Conservation (phyloP, 2,888 invertebrate genomes). For the Ectemnius continuus region DNA sequence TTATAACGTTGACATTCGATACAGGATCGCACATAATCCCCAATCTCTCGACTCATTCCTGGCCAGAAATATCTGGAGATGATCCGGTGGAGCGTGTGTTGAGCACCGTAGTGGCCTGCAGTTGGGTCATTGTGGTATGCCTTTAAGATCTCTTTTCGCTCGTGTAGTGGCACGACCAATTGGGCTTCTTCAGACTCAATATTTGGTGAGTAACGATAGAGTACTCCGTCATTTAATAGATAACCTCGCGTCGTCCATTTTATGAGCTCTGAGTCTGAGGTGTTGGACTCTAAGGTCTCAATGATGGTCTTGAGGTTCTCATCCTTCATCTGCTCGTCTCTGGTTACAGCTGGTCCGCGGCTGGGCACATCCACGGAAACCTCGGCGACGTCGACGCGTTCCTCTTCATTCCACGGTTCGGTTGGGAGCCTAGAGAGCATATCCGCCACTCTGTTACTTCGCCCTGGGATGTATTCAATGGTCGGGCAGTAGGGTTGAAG, state of each 20-base stretch:
- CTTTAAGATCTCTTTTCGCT: background rate
- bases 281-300: background rate
- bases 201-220: slow-evolving; percentile 17
- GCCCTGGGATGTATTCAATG: background rate
- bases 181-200: slow-evolving; percentile 59
- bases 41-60: slow-evolving; percentile 46
- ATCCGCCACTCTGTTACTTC: slow-evolving; percentile 15
- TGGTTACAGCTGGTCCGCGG: background rate
- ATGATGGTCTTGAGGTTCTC: slow-evolving; percentile 10
- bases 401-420: background rate
- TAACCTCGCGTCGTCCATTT: slow-evolving; percentile 3
- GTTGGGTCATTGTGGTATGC: slow-evolving; percentile 75
- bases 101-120: slow-evolving; percentile 71
- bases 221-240: background rate
- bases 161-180: slow-evolving; percentile 56
- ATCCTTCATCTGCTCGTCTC: background rate
- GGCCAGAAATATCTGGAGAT: slow-evolving; percentile 32
- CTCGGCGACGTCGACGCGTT: background rate
- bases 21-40: slow-evolving; percentile 59
- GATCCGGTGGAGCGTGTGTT: slow-evolving; percentile 55
- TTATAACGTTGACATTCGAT: slow-evolving; percentile 64
- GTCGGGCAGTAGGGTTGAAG: background rate
- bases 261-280: background rate
- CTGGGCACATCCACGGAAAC: slow-evolving; percentile 2
- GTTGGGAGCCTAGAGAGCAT: background rate